phyloP scores from a whole-genome alignment of 1,140 invertebrate genomes.

The Metaphire vulgaris region DNA sequence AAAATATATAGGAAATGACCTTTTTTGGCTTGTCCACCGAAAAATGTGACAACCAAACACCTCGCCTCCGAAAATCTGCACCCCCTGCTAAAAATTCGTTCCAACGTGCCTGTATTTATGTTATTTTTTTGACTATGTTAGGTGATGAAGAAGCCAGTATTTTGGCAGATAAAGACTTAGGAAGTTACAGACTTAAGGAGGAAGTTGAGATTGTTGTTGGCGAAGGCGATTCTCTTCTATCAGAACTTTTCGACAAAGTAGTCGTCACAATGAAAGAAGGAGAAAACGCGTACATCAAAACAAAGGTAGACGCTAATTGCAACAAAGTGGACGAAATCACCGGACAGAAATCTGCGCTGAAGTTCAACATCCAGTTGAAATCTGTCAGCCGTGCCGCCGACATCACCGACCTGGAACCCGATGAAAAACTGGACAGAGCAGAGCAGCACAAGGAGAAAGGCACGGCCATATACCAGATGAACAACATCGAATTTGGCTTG shows the following conservation, averaged over 20 bases:
- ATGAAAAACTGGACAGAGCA: slow-evolving; percentile 36
- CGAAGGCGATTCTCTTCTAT: slow-evolving; percentile 31
- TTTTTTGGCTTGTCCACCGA: too few relatives aligned
- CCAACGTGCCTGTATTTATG: too few relatives aligned
- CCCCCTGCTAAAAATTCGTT: too few relatives aligned
- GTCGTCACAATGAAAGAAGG: slow-evolving; percentile 32
- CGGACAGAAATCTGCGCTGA: slow-evolving; percentile 19
- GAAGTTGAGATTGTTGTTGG: slow-evolving; percentile 31
- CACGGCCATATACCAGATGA: slow-evolving; percentile 34
- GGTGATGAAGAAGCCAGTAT: slow-evolving; percentile 11
- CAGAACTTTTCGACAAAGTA: slow-evolving; percentile 32
- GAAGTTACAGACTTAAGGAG: slow-evolving; percentile 19
- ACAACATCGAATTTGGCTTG: slow-evolving; percentile 35
- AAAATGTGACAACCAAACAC: too few relatives aligned
- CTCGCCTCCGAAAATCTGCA: too few relatives aligned
- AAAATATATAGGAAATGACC: too few relatives aligned
- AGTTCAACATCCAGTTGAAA: slow-evolving; percentile 28
- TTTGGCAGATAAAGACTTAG: slow-evolving; percentile 15
- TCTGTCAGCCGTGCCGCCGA: slow-evolving; percentile 31
- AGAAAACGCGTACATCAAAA: slow-evolving; percentile 32
- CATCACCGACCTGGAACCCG: slow-evolving; percentile 21
- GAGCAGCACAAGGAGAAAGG: slow-evolving; percentile 37
- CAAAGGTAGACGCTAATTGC: slow-evolving; percentile 17
- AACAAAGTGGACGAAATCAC: slow-evolving; percentile 16
- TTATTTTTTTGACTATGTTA: slow-evolving; percentile 4